Evolutionary conservation across 2,113 vertebrate genomes (phyloP), one percentile per base, ranked within the genome.

Genomic region (Cyanoderma ruficeps): DNA sequence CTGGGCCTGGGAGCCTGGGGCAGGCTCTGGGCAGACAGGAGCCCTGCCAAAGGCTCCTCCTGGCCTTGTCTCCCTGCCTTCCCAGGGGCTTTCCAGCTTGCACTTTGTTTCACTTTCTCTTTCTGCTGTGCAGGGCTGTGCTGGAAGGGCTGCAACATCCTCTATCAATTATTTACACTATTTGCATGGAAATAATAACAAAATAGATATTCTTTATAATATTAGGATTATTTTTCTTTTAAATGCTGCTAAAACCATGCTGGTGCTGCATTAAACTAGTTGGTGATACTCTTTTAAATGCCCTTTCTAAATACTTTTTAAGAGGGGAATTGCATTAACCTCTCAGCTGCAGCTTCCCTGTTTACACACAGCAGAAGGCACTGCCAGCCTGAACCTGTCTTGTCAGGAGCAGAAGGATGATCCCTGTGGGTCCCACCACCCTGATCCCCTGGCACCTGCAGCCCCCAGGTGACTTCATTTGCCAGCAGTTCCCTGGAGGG

Each of bases 51-150:
- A 47, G 23, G 16, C 30, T 78, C 35, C 47, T 49, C 35, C 24
- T 49, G 69, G 31, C 74, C n/a, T 61, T 9, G 46, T 56, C 47
- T 46, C 20, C 60, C n/a, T 70, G 60, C 31, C 8, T 9, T 35
- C 59, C 53, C 0, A 0, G 41, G 50, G 30, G 5, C 80, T 72
- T 78, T 30, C 24, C 9, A 30, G 65, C 57, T 63, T 33, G 15
- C 44, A 5, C 2, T 35, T 63, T 2, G 7, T 96, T 96, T 96
- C 63, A 4, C 75, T 96, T 95, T 96, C 96, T 78, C 37, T 90
- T 93, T 90, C 85, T 42, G 65, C 87, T 41, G 13, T 6, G 49
- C 67, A 15, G 35, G 49, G 20, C 49, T 84, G 65, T 1, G 11
- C 42, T 50, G 76, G 42, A 44, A 3, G 35, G 27, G 13, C 30